Evolutionary conservation across 2,888 invertebrate genomes (phyloP), one percentile per base, ranked within the genome.

Genomic region (Apodemia mormo): DNA sequence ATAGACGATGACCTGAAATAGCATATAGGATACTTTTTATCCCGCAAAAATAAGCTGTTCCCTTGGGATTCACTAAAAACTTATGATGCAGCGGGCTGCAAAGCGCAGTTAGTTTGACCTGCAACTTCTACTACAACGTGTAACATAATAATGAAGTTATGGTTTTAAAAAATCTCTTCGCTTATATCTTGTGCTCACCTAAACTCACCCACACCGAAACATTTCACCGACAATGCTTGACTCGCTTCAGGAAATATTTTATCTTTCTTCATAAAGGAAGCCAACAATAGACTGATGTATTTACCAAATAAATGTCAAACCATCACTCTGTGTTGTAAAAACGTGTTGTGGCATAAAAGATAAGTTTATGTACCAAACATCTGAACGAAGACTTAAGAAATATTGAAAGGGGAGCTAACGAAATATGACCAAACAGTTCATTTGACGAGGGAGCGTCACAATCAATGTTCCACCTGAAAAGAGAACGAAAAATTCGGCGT

Each of bases 201-300:
- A 49, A 54, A 68, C 66, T 66, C 68, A 78, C 79, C 76, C 78
- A 74, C 80, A 82, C 84, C 84, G 81, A 85, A 88, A 86, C 88
- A 87, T 88, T 88, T 86, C 76, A 82, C 83, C 82, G 76, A 86
- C 89, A 90, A 90, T 85, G 78, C 84, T 85, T 79, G 83, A 82
- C 83, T 81, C 81, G 86, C 80, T 87, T 81, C 79, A 84, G 87
- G 85, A 90, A 90, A 90, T 91, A 90, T 92, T 90, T 90, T 89
- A 90, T 90, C 88, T 89, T 90, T 87, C 89, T 89, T 90, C 88
- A 90, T 88, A 90, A 89, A 90, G 86, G 86, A 82, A 85, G 85
- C 84, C 85, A 85, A 89, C 90, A 88, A 89, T 88, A 75, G 83
- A 85, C 84, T 87, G 87, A 90, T 88, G 87, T 89, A 87, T 91